A percentile compares a stretch with the other conserved stretches of the same genome.
phyloP scores from a whole-genome alignment of 2,113 vertebrate species.

The Coreoperca whiteheadi region DNA sequence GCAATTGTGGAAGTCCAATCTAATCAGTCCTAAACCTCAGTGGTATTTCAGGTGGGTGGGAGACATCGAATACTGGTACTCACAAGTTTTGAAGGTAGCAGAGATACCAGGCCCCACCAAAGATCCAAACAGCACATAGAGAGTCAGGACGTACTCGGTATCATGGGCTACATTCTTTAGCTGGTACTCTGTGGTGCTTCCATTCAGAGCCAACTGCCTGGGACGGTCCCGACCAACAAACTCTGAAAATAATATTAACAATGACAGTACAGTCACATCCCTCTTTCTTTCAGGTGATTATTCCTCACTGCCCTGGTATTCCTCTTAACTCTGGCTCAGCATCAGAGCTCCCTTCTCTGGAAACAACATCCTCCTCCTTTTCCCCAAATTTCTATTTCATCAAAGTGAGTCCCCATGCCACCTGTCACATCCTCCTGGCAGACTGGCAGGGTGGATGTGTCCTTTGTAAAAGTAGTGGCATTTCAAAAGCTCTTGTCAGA shows the following conservation, averaged over 20 bases:
- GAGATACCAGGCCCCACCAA: constrained; percentile 88
- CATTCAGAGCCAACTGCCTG: constrained; percentile 87
- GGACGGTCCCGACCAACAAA: constrained; percentile 87
- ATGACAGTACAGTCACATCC: background rate
- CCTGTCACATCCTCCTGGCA: constrained; percentile 26
- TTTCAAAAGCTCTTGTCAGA: constrained; percentile 43
- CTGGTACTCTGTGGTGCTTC: constrained; percentile 81
- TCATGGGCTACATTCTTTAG: constrained; percentile 86
- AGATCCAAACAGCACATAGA: constrained; percentile 90
- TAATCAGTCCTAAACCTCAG: background rate
- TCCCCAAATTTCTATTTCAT: constrained; percentile 30
- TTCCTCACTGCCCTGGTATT: background rate
- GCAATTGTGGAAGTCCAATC: background rate
- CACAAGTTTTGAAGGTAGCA: constrained; percentile 89
- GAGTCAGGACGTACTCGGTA: constrained; percentile 89
- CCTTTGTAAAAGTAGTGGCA: constrained; percentile 6
- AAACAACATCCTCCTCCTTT: constrained; percentile 13
- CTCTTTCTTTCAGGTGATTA: background rate
- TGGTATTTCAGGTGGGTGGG: background rate
- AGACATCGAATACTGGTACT: constrained; percentile 64
- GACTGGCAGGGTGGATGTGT: background rate
- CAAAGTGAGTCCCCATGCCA: background rate
- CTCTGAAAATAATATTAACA: constrained; percentile 72
- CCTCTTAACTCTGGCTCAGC: background rate
- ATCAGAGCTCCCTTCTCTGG: constrained; percentile 16